A percentile compares a stretch with the other conserved stretches of the same genome.
Evolutionary conservation across 2,113 vertebrate genomes (phyloP).

Genomic region (Nannospalax galili): DNA sequence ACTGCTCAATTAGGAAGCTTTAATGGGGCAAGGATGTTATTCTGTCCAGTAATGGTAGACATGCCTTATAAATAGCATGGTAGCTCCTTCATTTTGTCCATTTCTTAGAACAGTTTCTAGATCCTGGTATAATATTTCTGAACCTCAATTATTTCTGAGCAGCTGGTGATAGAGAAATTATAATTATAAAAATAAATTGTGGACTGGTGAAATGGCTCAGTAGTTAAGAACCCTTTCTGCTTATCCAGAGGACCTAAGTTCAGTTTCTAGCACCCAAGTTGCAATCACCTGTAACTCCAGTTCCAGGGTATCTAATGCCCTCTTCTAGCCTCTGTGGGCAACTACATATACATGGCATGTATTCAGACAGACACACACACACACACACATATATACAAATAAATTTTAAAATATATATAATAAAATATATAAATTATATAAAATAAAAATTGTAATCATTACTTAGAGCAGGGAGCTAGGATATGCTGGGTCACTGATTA

Average conservation of each 20-base stretch:
- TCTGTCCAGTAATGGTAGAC: background rate
- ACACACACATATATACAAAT: no score
- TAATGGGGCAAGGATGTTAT: background rate
- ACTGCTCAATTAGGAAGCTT: background rate
- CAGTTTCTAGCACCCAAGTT: no score
- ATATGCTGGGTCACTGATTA: background rate
- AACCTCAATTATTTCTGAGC: background rate
- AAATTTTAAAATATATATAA: no score
- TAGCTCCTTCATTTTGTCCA: background rate
- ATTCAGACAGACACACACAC: no score
- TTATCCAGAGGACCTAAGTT: no score
- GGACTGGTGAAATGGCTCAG: no score
- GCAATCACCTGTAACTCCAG: no score
- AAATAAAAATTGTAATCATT: background rate
- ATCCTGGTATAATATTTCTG: background rate
- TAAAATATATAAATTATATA: no score
- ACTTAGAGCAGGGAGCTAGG: background rate
- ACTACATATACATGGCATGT: no score
- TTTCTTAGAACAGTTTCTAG: background rate
- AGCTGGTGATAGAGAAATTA: background rate
- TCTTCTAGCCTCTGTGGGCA: no score
- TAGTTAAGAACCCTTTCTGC: no score
- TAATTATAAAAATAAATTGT: background rate
- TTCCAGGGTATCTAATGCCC: no score
- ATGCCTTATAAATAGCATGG: background rate